A percentile compares a stretch with the other conserved stretches of the same genome.
Evolutionary conservation across 2,113 vertebrate genomes (phyloP).

Genomic region (Bufo gargarizans): DNA sequence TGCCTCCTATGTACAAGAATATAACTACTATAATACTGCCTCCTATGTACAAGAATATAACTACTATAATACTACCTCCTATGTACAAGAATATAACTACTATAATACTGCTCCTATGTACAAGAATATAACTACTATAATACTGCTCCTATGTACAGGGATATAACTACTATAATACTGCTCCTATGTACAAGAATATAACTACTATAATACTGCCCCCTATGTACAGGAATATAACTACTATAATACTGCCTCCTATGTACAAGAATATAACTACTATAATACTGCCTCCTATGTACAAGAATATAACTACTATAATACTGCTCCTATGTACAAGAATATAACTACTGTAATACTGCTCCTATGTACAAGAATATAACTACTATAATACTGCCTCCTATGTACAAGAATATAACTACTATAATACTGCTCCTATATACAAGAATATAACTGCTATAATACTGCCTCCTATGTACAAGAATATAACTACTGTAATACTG

Average conservation of each 20-base stretch:
- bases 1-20: too few relatives aligned
- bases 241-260: not conserved
- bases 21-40: too few relatives aligned
- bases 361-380: not conserved
- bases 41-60: too few relatives aligned
- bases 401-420: not conserved
- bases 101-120: not conserved
- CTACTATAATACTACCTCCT: too few relatives aligned
- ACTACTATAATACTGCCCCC: not conserved
- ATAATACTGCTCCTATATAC: not conserved
- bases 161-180: constrained; percentile 10
- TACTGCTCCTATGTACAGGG: not conserved
- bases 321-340: not conserved
- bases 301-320: too few relatives aligned
- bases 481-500: not conserved
- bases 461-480: not conserved
- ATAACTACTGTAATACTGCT: not conserved
- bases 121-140: constrained; percentile 7
- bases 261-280: too few relatives aligned
- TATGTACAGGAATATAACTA: not conserved
- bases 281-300: too few relatives aligned
- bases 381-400: too few relatives aligned
- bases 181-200: not conserved
- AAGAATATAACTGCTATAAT: not conserved
- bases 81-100: not conserved